Evolutionary conservation across 2,797 vertebrate species (phyloP).

Genomic region (Poecilia gillii): DNA sequence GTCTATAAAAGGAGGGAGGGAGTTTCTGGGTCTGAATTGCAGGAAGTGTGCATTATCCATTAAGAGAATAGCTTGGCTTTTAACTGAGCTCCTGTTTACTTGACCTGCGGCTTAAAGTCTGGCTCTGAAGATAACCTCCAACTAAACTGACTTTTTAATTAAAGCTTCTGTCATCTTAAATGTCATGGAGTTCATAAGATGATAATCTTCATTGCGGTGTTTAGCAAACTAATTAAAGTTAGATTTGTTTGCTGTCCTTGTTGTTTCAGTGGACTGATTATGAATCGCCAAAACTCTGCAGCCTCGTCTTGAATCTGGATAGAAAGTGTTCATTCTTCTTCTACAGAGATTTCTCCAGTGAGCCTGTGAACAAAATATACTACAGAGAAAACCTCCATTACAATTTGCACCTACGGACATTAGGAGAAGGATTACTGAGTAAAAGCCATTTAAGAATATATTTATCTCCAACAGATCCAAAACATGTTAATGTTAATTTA

Average conservation of each 20-base stretch:
- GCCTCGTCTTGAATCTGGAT: slow-evolving; percentile 16
- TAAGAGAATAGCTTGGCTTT: slow-evolving; percentile 40
- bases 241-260: not conserved
- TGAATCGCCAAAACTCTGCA: not conserved
- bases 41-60: slow-evolving; percentile 56
- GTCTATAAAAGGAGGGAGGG: slow-evolving; percentile 29
- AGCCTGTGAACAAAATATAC: not conserved
- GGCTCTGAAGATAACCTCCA: slow-evolving; percentile 41
- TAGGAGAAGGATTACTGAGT: not conserved
- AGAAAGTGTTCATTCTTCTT: not conserved
- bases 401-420: not conserved
- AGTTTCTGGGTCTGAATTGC: slow-evolving; percentile 31
- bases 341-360: slow-evolving; percentile 2
- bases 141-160: not conserved
- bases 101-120: slow-evolving; percentile 31
- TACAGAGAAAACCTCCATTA: not conserved
- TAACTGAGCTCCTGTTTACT: slow-evolving; percentile 40
- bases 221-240: not conserved
- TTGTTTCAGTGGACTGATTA: not conserved
- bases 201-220: not conserved
- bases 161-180: not conserved
- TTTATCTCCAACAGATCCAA: not conserved
- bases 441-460: not conserved
- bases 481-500: not conserved
- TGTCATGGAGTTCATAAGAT: not conserved